These are phyloP conservation scores for Corythucha ciliata DNA, from an alignment of 2,888 invertebrate species.

Conservation along the genomic window DNA sequence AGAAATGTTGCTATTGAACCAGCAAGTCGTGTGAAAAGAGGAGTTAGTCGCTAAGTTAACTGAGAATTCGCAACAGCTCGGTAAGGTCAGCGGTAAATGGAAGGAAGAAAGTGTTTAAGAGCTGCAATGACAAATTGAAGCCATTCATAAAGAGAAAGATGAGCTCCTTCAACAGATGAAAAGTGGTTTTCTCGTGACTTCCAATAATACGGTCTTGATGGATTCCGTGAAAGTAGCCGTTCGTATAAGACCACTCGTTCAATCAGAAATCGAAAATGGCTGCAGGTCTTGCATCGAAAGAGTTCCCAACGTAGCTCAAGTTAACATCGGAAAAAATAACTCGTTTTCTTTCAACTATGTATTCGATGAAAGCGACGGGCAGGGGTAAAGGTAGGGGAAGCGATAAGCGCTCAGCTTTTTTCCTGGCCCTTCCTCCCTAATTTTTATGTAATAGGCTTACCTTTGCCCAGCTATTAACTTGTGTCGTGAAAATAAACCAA, in stretches of 20 bases:
- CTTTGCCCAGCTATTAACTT: too few species aligned
- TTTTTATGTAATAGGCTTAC: too few species aligned
- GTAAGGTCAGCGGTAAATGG: constrained; percentile 44
- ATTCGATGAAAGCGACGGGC: constrained; percentile 58
- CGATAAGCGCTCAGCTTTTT: too few species aligned
- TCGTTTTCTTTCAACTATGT: constrained; percentile 82
- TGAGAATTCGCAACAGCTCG: constrained; percentile 47
- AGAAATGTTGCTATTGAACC: constrained; percentile 44
- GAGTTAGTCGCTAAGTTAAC: constrained; percentile 56
- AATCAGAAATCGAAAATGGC: constrained; percentile 60
- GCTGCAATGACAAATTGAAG: constrained; percentile 57
- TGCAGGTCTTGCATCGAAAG: constrained; percentile 64
- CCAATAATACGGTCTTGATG: too few species aligned
- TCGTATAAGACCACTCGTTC: constrained; percentile 69
- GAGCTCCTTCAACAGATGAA: constrained; percentile 60
- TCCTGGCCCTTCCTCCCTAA: too few species aligned
- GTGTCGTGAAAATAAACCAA: too few species aligned
- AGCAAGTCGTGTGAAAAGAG: constrained; percentile 58
- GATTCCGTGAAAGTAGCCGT: constrained; percentile 69
- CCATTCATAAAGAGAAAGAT: constrained; percentile 64
- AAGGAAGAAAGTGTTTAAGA: constrained; percentile 53
- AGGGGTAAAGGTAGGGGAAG: too few species aligned
- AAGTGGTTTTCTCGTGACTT: too few species aligned
- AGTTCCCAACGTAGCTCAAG: constrained; percentile 55
- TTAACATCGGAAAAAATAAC: constrained; percentile 48